These are phyloP conservation scores for Hemiscyllium ocellatum DNA, from an alignment of 2,113 vertebrate species.

Conservation along the genomic window DNA sequence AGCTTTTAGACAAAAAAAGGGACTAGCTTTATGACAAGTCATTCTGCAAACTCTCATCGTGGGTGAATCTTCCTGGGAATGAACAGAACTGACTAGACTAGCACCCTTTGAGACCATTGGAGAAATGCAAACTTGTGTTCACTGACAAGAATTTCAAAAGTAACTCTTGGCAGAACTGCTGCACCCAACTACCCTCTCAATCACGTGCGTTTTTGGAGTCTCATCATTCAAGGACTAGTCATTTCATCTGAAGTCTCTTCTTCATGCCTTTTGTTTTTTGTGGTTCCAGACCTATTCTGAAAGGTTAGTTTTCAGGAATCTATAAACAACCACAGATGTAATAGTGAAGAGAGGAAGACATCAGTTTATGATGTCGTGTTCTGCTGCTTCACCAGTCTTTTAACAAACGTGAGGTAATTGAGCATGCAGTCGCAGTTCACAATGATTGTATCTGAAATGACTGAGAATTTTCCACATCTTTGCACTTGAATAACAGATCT, in stretches of 20 bases:
- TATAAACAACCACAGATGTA: background rate
- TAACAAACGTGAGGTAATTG: constrained; percentile 10
- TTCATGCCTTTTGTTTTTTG: background rate
- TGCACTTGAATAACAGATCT: background rate
- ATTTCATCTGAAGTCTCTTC: background rate
- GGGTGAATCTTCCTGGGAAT: background rate
- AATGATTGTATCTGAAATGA: background rate
- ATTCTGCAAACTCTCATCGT: background rate
- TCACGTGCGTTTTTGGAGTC: background rate
- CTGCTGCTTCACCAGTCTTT: background rate
- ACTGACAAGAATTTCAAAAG: background rate
- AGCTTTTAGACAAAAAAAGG: background rate
- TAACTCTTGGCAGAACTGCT: background rate
- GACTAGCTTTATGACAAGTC: background rate
- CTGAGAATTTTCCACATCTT: constrained; percentile 12
- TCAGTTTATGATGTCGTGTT: background rate
- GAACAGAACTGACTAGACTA: background rate
- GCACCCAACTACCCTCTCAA: too few species aligned
- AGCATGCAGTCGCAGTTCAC: background rate
- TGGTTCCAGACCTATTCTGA: too few species aligned
- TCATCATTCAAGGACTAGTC: background rate
- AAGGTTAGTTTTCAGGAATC: background rate
- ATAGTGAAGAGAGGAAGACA: background rate
- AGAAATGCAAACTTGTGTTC: background rate
- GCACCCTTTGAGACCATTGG: background rate